Percentiles rank a stretch among this genome's conserved stretches.
Evolutionary conservation across 2,888 invertebrate species (phyloP).

Genomic region (Eupelmus urozonus): DNA sequence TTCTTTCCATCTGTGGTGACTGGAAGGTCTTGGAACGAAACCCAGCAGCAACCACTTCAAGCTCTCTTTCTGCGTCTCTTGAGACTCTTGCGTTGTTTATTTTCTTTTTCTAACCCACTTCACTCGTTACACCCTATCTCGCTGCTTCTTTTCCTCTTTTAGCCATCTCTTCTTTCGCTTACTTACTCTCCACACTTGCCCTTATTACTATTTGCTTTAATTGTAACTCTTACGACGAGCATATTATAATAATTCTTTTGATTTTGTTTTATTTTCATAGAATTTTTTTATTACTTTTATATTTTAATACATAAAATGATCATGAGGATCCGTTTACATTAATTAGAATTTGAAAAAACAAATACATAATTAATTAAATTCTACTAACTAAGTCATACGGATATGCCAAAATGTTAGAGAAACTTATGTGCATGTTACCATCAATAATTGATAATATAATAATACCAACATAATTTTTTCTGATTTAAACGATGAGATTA

Average conservation of each 20-base stretch:
- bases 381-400: too few species aligned
- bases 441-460: too few species aligned
- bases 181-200: background rate
- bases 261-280: too few species aligned
- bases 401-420: too few species aligned
- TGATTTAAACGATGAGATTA: too few species aligned
- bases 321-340: too few species aligned
- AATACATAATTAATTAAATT: too few species aligned
- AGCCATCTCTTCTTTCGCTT: background rate
- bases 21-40: conserved; percentile 14
- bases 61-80: conserved; percentile 19
- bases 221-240: background rate
- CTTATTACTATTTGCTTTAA: background rate
- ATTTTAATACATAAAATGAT: too few species aligned
- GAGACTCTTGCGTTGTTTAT: conserved; percentile 21
- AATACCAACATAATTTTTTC: too few species aligned
- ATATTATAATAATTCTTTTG: background rate
- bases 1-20: conserved; percentile 29
- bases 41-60: conserved; percentile 18
- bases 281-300: too few species aligned
- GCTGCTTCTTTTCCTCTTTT: conserved; percentile 7
- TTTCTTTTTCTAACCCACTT: conserved; percentile 35
- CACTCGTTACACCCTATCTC: conserved; percentile 33
- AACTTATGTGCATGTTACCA: too few species aligned
- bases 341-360: too few species aligned